phyloP scores from a whole-genome alignment of 1,140 invertebrate genomes.

The Oedothorax gibbosus region DNA sequence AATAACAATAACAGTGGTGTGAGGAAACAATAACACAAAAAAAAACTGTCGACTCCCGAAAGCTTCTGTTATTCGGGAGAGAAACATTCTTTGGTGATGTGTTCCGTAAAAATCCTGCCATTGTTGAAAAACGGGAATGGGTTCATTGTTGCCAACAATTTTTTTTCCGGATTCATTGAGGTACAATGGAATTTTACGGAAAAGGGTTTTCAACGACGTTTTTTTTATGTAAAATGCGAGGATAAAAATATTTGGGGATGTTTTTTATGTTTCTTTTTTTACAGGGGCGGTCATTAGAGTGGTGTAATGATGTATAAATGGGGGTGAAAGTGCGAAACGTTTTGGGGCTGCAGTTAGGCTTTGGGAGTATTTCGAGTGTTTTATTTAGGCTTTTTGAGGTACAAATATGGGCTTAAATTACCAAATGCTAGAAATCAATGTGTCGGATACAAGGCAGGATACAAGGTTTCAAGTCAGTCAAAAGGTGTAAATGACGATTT shows the following conservation, averaged over 20 bases:
- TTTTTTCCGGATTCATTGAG: conserved; percentile 44
- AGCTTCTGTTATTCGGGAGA: background rate
- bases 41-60: background rate
- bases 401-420: too few species aligned
- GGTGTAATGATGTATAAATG: conserved; percentile 43
- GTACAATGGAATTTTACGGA: conserved; percentile 40
- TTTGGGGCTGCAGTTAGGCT: background rate
- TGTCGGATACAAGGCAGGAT: too few species aligned
- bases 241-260: background rate
- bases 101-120: background rate
- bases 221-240: too few species aligned
- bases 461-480: too few species aligned
- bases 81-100: conserved; percentile 36
- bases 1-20: background rate
- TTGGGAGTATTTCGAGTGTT: background rate
- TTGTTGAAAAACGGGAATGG: conserved; percentile 29
- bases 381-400: background rate
- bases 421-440: too few species aligned
- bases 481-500: too few species aligned
- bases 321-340: background rate
- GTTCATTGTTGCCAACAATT: conserved; percentile 31
- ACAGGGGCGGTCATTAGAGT: conserved; percentile 32
- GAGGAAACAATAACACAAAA: background rate
- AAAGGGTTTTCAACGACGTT: background rate
- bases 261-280: background rate